These are phyloP conservation scores for Priocnemis perturbator DNA, from an alignment of 2,888 invertebrate genomes.

Conservation along the genomic window DNA sequence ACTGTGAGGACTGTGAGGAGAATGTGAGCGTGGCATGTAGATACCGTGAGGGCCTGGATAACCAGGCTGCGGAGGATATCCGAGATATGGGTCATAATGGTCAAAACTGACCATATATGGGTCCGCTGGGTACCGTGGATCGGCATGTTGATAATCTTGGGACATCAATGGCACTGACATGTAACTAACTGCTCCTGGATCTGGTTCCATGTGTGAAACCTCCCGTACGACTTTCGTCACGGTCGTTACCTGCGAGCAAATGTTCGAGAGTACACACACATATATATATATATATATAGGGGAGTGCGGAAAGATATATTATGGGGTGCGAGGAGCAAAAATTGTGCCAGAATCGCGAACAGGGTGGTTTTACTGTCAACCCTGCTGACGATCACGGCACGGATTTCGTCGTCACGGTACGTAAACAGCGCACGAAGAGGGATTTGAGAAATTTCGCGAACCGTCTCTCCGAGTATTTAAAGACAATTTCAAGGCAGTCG, in stretches of 20 bases:
- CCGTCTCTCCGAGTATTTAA: too few relatives aligned
- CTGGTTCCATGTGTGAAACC: constrained; percentile 79
- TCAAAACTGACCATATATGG: constrained; percentile 75
- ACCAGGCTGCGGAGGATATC: constrained; percentile 72
- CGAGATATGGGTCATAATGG: constrained; percentile 75
- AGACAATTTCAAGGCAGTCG: too few relatives aligned
- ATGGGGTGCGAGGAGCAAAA: background rate
- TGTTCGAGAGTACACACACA: background rate
- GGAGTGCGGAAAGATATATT: background rate
- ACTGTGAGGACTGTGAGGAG: constrained; percentile 72
- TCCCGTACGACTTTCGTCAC: constrained; percentile 84
- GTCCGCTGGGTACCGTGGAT: constrained; percentile 71
- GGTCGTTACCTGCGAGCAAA: constrained; percentile 79
- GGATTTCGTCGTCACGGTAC: background rate
- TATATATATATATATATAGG: too few relatives aligned
- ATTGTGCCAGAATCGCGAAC: background rate
- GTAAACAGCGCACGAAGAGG: background rate
- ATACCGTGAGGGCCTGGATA: constrained; percentile 72
- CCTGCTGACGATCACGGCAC: background rate
- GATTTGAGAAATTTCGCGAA: background rate
- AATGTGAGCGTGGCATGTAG: constrained; percentile 70
- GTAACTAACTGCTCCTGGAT: constrained; percentile 74
- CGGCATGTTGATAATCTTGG: constrained; percentile 72
- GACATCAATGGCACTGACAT: constrained; percentile 74
- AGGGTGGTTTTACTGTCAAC: too few relatives aligned